phyloP scores from a whole-genome alignment of 2,797 vertebrate species.

The Hyperoplus immaculatus region DNA sequence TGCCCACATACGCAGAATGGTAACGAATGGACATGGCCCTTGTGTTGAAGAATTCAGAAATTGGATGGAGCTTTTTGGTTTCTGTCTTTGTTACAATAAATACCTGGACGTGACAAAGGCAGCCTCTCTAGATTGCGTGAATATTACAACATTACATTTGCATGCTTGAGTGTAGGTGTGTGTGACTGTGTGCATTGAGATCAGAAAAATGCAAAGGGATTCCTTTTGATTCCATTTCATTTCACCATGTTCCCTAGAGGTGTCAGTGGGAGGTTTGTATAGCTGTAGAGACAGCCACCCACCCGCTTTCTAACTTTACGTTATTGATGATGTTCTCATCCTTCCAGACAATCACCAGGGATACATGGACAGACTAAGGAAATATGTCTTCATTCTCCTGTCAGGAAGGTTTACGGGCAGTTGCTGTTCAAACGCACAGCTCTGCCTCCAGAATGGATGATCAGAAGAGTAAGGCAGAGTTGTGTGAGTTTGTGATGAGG shows the following conservation, averaged over 20 bases:
- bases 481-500: conserved; percentile 54
- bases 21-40: conserved; percentile 36
- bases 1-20: conserved; percentile 4
- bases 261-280: conserved; percentile 65
- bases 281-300: conserved; percentile 54
- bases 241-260: conserved; percentile 43
- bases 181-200: neutral
- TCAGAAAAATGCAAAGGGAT: conserved; percentile 29
- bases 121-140: conserved; percentile 17
- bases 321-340: conserved; percentile 79
- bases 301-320: conserved; percentile 52
- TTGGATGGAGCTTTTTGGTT: conserved; percentile 4
- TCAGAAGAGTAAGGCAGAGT: conserved; percentile 40
- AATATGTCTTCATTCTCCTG: conserved; percentile 77
- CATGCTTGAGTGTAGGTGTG: neutral
- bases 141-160: conserved; percentile 34
- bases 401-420: conserved; percentile 69
- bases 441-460: conserved; percentile 58
- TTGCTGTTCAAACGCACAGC: conserved; percentile 60
- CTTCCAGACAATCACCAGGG: conserved; percentile 71
- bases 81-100: neutral
- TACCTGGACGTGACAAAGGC: conserved; percentile 5
- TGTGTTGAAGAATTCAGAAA: conserved; percentile 48
- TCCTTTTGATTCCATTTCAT: conserved; percentile 64
- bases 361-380: conserved; percentile 67